Evolutionary conservation across 2,888 invertebrate species (phyloP).

Genomic region (Hypselothyrea guttata): DNA sequence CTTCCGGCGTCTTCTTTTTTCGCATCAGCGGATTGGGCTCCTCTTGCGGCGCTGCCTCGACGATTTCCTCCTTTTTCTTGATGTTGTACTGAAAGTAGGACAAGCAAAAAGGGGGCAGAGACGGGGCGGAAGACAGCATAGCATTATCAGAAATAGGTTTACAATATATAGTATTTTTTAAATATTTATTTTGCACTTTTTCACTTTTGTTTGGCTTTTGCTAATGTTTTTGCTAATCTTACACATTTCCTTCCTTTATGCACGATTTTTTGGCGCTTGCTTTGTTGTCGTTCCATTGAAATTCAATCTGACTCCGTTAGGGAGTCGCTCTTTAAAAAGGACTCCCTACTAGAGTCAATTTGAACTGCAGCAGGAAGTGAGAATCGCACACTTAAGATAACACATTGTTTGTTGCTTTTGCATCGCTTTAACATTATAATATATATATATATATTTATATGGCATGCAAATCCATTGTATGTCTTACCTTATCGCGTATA

Average conservation of each 20-base stretch:
- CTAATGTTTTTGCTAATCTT: no score
- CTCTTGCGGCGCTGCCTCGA: constrained; percentile 91
- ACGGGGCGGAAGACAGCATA: background rate
- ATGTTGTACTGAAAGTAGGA: constrained; percentile 94
- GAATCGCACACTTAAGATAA: background rate
- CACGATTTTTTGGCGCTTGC: constrained; percentile 15
- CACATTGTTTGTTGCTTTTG: background rate
- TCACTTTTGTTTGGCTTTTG: no score
- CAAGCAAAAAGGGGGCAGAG: constrained; percentile 5
- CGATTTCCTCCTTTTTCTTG: constrained; percentile 97
- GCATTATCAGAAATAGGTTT: background rate
- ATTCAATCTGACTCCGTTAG: constrained; percentile 99
- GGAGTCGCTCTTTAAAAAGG: constrained; percentile 94
- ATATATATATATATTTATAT: no score
- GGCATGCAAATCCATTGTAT: background rate
- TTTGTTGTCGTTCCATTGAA: constrained; percentile 87
- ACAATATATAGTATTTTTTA: no score
- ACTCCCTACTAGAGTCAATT: constrained; percentile 99
- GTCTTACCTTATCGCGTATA: constrained; percentile 97
- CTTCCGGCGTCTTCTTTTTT: constrained; percentile 99
- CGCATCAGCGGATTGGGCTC: constrained; percentile 97
- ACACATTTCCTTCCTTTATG: constrained; percentile 2
- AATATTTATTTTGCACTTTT: no score
- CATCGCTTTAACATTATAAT: no score
- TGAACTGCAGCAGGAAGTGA: constrained; percentile 87